These are phyloP conservation scores for Vanacampus margaritifer DNA, from an alignment of 2,113 vertebrate species.

Conservation along the genomic window DNA sequence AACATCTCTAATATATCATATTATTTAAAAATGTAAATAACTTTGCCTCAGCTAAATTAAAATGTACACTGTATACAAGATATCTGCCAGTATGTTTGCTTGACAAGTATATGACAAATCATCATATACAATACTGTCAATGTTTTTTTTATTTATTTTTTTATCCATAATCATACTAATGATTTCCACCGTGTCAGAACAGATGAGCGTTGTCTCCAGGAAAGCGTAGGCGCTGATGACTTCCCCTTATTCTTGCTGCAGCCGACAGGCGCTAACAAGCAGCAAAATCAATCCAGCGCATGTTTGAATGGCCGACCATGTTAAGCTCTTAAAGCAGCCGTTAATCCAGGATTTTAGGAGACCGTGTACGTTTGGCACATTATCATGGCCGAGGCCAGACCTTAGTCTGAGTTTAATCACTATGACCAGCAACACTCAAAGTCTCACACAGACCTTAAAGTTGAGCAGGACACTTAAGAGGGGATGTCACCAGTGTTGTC, in stretches of 20 bases:
- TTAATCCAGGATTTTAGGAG: slow-evolving; percentile 74
- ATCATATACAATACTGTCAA: neutral
- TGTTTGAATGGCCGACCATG: slow-evolving; percentile 70
- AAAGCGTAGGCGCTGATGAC: neutral
- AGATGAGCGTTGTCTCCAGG: neutral
- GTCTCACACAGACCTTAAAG: slow-evolving; percentile 51
- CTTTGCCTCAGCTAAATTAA: no score
- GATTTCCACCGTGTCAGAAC: neutral
- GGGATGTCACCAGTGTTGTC: neutral
- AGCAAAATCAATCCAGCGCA: slow-evolving; percentile 58
- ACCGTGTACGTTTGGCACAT: slow-evolving; percentile 57
- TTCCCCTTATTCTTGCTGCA: neutral
- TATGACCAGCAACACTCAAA: slow-evolving; percentile 29
- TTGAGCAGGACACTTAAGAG: slow-evolving; percentile 4
- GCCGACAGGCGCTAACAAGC: slow-evolving; percentile 51
- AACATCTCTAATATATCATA: no score
- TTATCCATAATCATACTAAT: neutral
- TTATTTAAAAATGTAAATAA: no score
- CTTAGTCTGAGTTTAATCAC: slow-evolving; percentile 51
- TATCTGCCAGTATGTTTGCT: neutral
- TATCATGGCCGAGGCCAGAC: slow-evolving; percentile 66
- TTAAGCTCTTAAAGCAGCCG: slow-evolving; percentile 71
- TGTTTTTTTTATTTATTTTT: neutral
- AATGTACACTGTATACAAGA: neutral
- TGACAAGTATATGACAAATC: neutral